These are phyloP conservation scores for Simalia tracyae DNA, from an alignment of 2,797 vertebrate species.

Conservation along the genomic window DNA sequence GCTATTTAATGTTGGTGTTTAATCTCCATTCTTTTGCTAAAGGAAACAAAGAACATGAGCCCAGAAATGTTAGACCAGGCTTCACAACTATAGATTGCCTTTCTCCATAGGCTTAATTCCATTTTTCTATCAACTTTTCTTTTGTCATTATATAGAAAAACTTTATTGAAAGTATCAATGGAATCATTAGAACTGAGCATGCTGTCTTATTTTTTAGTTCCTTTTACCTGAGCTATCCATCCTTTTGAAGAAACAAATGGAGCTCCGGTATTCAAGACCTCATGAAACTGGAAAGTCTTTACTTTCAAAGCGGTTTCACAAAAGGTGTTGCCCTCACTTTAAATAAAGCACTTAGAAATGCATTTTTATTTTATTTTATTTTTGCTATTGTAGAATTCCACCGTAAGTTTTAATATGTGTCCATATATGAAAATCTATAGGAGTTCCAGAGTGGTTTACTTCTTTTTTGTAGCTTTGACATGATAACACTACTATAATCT, in stretches of 20 bases:
- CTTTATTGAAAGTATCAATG: slow-evolving; percentile 4
- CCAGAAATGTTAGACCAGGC: background rate
- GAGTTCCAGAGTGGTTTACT: background rate
- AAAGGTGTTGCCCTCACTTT: slow-evolving; percentile 24
- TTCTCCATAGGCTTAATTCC: slow-evolving; percentile 15
- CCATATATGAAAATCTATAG: slow-evolving; percentile 4
- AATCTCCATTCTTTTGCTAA: background rate
- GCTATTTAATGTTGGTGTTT: background rate
- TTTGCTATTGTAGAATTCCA: background rate
- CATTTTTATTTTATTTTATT: background rate
- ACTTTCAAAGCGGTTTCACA: slow-evolving; percentile 28
- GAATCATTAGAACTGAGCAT: slow-evolving; percentile 32
- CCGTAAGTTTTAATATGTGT: background rate
- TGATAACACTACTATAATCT: background rate
- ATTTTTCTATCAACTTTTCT: slow-evolving; percentile 27
- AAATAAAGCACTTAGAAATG: background rate
- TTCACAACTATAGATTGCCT: slow-evolving; percentile 11
- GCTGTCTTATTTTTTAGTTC: background rate
- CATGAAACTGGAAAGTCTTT: slow-evolving; percentile 30
- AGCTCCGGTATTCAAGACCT: slow-evolving; percentile 18
- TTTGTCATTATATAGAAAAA: slow-evolving; percentile 35
- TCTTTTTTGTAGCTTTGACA: background rate
- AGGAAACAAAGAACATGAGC: slow-evolving; percentile 5
- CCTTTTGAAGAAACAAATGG: slow-evolving; percentile 18
- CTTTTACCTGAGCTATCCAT: slow-evolving; percentile 8